phyloP scores from a whole-genome alignment of 2,797 vertebrate genomes.

The Phalloptychus januarius region DNA sequence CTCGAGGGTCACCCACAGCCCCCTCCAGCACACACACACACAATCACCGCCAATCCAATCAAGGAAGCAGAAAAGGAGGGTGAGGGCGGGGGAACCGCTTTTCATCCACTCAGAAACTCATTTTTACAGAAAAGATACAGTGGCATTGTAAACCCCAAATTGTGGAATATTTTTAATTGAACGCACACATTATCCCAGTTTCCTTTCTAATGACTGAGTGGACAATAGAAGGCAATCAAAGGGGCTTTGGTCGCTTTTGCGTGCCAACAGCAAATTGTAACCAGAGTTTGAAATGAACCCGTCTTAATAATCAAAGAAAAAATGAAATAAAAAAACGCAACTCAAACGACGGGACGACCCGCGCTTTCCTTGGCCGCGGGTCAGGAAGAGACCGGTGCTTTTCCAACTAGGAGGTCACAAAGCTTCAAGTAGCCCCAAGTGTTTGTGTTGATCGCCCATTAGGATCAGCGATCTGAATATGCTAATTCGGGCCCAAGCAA shows the following conservation, averaged over 20 bases:
- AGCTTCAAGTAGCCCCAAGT: conserved; percentile 69
- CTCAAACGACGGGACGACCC: neutral
- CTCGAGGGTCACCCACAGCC: conserved; percentile 69
- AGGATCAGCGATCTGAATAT: conserved; percentile 79
- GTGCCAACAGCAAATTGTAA: neutral
- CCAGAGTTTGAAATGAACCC: neutral
- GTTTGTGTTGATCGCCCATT: conserved; percentile 80
- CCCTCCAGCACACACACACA: conserved; percentile 45
- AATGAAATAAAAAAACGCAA: neutral
- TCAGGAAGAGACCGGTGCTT: conserved; percentile 51
- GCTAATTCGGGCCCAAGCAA: conserved; percentile 75
- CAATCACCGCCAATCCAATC: conserved; percentile 66
- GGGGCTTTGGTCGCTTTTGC: neutral
- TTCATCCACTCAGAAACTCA: conserved; percentile 62
- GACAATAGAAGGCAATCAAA: neutral
- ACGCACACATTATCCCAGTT: neutral
- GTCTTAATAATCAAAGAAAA: neutral
- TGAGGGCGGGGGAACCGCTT: conserved; percentile 38
- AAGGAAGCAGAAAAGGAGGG: conserved; percentile 57
- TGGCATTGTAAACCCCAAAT: conserved; percentile 30
- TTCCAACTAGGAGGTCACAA: conserved; percentile 38
- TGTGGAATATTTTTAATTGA: conserved; percentile 15
- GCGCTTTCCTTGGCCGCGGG: conserved; percentile 1
- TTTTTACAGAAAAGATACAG: conserved; percentile 58
- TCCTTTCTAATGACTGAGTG: neutral